A percentile compares a stretch with the other conserved stretches of the same genome.
These are phyloP conservation scores for Cremastobaeus sp. DNA, from an alignment of 2,888 invertebrate species.

Conservation along the genomic window DNA sequence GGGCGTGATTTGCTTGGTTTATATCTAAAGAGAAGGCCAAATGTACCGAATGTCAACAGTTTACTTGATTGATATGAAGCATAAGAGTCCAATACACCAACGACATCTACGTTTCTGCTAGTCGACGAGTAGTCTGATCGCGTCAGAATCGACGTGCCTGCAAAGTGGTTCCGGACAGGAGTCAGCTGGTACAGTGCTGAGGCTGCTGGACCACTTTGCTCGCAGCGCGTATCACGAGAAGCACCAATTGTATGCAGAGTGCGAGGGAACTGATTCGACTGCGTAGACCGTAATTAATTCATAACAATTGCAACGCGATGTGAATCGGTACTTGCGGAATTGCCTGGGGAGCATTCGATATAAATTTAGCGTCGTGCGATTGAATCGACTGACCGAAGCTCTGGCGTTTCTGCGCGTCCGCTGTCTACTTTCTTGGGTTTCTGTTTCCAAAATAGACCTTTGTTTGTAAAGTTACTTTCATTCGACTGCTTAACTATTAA, in stretches of 20 bases:
- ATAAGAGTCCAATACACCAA: conserved; percentile 39
- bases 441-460: conserved; percentile 45
- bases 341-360: too few relatives aligned
- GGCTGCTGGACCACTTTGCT: conserved; percentile 5
- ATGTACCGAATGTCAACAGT: conserved; percentile 42
- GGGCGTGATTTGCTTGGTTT: conserved; percentile 24
- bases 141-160: conserved; percentile 24
- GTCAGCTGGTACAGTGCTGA: too few relatives aligned
- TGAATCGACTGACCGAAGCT: conserved; percentile 13
- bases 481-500: conserved; percentile 8
- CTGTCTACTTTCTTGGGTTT: conserved; percentile 41
- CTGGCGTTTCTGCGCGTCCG: background rate
- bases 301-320: background rate
- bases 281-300: background rate
- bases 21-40: conserved; percentile 40
- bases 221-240: background rate
- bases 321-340: too few relatives aligned
- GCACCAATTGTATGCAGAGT: conserved; percentile 9
- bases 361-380: background rate
- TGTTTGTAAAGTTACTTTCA: conserved; percentile 50
- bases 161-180: conserved; percentile 6
- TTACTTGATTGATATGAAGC: conserved; percentile 46
- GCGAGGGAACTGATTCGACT: conserved; percentile 7
- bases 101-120: conserved; percentile 33
- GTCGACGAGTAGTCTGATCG: conserved; percentile 33